Percentiles rank a stretch among this genome's conserved stretches.
Conservation (phyloP, 2,888 invertebrate species). For the Polyploca ridens region DNA sequence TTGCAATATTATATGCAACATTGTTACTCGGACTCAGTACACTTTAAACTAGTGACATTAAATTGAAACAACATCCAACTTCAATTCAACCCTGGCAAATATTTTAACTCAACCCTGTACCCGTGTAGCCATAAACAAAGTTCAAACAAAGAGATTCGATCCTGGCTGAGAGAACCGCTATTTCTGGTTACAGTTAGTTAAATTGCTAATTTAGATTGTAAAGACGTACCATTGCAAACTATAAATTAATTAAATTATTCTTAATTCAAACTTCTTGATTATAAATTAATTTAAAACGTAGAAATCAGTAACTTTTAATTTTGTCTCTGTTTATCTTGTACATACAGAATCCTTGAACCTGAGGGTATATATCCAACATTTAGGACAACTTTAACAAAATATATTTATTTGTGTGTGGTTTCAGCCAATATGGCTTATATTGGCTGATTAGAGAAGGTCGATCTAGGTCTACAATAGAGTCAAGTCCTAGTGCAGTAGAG, state of each 20-base stretch:
- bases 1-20: not conserved
- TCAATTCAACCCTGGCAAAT: not conserved
- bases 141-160: slow-evolving; percentile 1
- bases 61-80: slow-evolving; percentile 4
- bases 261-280: too few relatives aligned
- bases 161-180: not conserved
- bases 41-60: not conserved
- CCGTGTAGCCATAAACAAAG: slow-evolving; percentile 7
- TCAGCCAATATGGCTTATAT: too few relatives aligned
- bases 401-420: too few relatives aligned
- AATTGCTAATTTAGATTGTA: not conserved
- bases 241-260: not conserved
- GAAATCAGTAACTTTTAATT: too few relatives aligned
- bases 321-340: too few relatives aligned
- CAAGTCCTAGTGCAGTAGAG: too few relatives aligned
- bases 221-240: not conserved
- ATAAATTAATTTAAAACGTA: too few relatives aligned
- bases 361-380: too few relatives aligned
- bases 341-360: too few relatives aligned
- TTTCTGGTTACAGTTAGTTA: not conserved
- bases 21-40: not conserved
- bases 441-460: too few relatives aligned
- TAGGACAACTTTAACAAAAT: too few relatives aligned
- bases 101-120: slow-evolving; percentile 3
- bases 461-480: too few relatives aligned